phyloP scores from a whole-genome alignment of 2,888 invertebrate species.

The Nomada fucata region DNA sequence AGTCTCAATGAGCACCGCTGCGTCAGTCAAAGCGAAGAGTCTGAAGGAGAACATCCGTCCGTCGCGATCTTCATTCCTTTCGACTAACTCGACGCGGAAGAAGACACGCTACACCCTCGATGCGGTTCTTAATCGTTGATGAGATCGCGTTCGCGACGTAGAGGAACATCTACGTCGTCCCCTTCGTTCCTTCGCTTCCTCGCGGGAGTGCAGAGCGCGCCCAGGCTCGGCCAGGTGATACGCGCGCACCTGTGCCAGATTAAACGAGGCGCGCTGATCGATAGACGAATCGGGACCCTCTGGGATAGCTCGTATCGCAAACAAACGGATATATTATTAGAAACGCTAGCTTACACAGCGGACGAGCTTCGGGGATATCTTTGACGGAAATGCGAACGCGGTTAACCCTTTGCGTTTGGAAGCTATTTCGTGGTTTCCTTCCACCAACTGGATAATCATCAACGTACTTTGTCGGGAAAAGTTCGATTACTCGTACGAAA shows the following conservation, averaged over 20 bases:
- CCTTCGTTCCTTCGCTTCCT: neutral
- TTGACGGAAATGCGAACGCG: neutral
- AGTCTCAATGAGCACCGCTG: conserved; percentile 27
- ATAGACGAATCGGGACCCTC: conserved; percentile 46
- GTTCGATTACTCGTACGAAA: too few relatives aligned
- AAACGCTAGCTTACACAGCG: neutral
- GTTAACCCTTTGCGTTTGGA: too few relatives aligned
- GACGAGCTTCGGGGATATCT: neutral
- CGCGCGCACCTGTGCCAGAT: conserved; percentile 37
- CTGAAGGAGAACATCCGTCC: conserved; percentile 35
- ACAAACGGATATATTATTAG: conserved; percentile 18
- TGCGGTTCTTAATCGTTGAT: conserved; percentile 69
- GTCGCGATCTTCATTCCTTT: conserved; percentile 33
- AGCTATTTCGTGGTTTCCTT: too few relatives aligned
- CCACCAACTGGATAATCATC: too few relatives aligned
- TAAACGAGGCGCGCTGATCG: conserved; percentile 36
- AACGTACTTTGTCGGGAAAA: too few relatives aligned
- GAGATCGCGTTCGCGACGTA: conserved; percentile 54
- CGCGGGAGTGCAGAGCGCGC: conserved; percentile 37
- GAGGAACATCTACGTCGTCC: conserved; percentile 2
- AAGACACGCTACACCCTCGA: conserved; percentile 38
- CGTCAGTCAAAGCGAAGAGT: conserved; percentile 45
- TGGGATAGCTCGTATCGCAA: conserved; percentile 16
- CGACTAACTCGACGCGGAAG: conserved; percentile 33
- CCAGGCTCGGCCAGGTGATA: conserved; percentile 21